Evolutionary conservation across 2,797 vertebrate species (phyloP).

Genomic region (Poliocrania exsul): DNA sequence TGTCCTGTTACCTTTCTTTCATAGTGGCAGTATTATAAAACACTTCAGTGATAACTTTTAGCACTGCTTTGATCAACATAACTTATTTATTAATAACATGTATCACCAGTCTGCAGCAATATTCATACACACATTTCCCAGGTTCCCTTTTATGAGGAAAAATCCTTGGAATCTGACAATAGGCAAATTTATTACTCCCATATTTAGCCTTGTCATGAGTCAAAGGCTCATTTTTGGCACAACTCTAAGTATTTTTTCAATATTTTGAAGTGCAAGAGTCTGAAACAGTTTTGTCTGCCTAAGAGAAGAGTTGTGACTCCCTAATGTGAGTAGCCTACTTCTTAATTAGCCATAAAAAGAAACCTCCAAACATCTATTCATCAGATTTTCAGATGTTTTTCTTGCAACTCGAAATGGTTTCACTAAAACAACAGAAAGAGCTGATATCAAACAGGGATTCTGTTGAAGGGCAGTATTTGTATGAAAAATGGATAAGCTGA

Average conservation of each 20-base stretch:
- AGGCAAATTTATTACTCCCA: not conserved
- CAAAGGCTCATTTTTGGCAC: not conserved
- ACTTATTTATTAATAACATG: not conserved
- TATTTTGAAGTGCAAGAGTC: not conserved
- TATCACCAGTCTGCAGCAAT: not conserved
- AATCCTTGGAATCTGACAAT: not conserved
- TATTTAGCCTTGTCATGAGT: not conserved
- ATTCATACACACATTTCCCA: accelerated
- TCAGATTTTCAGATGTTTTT: not conserved
- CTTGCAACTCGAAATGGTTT: slow-evolving; percentile 5
- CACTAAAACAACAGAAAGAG: not conserved
- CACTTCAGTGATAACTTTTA: not conserved
- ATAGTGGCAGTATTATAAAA: not conserved
- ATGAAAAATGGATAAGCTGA: not conserved
- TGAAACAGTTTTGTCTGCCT: not conserved
- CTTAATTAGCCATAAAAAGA: slow-evolving; percentile 1
- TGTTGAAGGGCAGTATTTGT: not conserved
- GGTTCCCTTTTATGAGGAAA: not conserved
- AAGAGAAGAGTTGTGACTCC: not conserved
- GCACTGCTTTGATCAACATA: not conserved
- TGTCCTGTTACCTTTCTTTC: not conserved
- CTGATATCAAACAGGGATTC: not conserved
- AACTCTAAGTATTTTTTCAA: not conserved
- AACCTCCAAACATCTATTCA: not conserved
- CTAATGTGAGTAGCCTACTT: not conserved